Evolutionary conservation across 2,888 invertebrate genomes (phyloP).

Genomic region (Amiota mariae): DNA sequence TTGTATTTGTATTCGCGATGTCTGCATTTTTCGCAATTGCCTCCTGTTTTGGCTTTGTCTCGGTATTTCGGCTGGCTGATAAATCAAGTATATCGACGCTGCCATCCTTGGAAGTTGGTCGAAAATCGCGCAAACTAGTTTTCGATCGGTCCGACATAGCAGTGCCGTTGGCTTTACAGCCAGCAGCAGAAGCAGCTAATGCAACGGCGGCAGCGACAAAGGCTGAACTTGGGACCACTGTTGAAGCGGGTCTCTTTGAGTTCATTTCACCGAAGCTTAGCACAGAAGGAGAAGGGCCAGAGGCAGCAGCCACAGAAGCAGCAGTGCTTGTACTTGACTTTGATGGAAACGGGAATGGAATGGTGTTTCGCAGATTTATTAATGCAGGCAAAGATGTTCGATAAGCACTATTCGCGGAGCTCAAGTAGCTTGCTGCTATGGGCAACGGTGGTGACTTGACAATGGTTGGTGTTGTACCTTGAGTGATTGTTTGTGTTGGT

Average conservation of each 20-base stretch:
- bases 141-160: conserved; percentile 54
- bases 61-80: conserved; percentile 63
- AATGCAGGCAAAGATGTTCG: conserved; percentile 66
- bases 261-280: conserved; percentile 34
- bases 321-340: conserved; percentile 40
- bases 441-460: conserved; percentile 60
- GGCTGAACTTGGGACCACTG: conserved; percentile 29
- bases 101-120: conserved; percentile 70
- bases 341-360: conserved; percentile 52
- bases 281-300: conserved; percentile 18
- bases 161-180: conserved; percentile 51
- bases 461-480: conserved; percentile 44
- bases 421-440: conserved; percentile 48
- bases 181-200: conserved; percentile 21
- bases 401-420: conserved; percentile 50
- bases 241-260: conserved; percentile 50
- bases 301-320: too few species aligned
- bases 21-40: conserved; percentile 2
- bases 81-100: conserved; percentile 76
- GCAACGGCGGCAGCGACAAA: conserved; percentile 26
- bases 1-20: background rate
- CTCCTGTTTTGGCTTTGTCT: conserved; percentile 38
- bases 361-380: conserved; percentile 64
- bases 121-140: conserved; percentile 69
- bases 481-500: conserved; percentile 41